These are phyloP conservation scores for Pitangus sulphuratus DNA, from an alignment of 2,797 vertebrate genomes.

Conservation along the genomic window DNA sequence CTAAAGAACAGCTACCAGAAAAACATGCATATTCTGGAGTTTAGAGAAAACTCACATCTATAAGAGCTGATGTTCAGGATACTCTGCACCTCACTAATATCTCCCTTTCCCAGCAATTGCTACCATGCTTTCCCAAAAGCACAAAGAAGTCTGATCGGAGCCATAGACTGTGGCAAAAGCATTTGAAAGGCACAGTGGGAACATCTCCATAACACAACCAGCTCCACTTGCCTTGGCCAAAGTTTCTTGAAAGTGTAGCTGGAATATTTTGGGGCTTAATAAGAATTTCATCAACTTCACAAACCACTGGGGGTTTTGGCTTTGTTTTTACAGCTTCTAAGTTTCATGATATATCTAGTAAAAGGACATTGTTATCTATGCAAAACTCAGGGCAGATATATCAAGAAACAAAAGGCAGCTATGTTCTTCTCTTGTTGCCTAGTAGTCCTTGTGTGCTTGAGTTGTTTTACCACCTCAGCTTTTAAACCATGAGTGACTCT, in stretches of 20 bases:
- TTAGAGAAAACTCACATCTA: background rate
- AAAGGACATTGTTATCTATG: background rate
- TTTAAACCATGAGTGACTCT: background rate
- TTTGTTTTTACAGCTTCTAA: background rate
- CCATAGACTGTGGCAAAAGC: background rate
- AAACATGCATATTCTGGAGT: background rate
- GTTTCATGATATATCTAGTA: background rate
- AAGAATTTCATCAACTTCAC: background rate
- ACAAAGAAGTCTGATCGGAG: background rate
- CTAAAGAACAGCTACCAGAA: background rate
- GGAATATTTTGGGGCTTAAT: background rate
- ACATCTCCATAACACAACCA: background rate
- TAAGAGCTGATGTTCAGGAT: background rate
- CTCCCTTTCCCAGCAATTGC: background rate
- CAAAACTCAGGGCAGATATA: background rate
- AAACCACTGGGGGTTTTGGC: background rate
- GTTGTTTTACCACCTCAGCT: background rate
- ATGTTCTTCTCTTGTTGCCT: background rate
- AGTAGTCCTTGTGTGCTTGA: accelerated
- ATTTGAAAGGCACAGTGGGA: background rate
- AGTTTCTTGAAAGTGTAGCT: background rate
- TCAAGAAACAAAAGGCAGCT: background rate
- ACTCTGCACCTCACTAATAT: background rate
- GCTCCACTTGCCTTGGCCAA: background rate
- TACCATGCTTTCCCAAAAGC: background rate